Evolutionary conservation across 2,113 vertebrate genomes (phyloP).

Genomic region (Empidonax alnorum): DNA sequence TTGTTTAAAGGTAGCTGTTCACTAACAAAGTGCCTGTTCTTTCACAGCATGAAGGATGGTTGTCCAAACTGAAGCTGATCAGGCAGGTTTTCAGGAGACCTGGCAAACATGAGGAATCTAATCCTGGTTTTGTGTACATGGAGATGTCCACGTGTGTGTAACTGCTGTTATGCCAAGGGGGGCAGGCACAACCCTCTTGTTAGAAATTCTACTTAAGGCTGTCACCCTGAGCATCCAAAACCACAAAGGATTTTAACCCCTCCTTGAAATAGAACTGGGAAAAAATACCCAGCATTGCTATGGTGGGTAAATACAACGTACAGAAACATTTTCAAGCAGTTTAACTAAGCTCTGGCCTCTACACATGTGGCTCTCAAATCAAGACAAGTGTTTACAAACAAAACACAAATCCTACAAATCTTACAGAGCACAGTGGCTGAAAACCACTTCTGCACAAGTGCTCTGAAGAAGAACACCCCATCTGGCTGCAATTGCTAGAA

Average conservation of each 20-base stretch:
- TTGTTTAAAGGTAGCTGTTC: not conserved
- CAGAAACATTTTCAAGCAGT: not conserved
- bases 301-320: not conserved
- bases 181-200: not conserved
- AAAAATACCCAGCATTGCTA: not conserved
- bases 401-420: not conserved
- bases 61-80: not conserved
- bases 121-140: not conserved
- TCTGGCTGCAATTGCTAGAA: not conserved
- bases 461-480: not conserved
- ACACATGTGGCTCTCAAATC: not conserved
- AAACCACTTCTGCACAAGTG: not conserved
- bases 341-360: not conserved
- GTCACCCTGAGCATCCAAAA: not conserved
- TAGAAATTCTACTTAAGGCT: not conserved
- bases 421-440: not conserved
- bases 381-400: not conserved
- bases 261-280: not conserved
- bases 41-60: not conserved
- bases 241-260: not conserved
- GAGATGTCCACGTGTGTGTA: rapidly evolving
- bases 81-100: not conserved
- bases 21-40: not conserved
- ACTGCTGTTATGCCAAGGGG: not conserved
- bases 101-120: not conserved